Conservation (phyloP, 1,140 invertebrate genomes). For the Mesaphorura yosii region DNA sequence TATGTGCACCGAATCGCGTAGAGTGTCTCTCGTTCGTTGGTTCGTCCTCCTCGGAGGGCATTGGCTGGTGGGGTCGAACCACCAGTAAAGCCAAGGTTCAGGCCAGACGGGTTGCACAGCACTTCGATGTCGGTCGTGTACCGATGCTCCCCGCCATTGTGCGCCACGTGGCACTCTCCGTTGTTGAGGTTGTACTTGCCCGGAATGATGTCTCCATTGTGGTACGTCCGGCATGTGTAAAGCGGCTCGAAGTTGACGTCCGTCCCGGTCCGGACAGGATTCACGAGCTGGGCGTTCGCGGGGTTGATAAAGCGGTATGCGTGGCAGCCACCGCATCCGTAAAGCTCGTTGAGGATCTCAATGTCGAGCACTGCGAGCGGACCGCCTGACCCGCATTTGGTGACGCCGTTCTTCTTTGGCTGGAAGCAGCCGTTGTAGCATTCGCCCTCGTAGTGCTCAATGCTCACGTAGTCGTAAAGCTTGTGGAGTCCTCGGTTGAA, state of each 20-base stretch:
- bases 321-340: constrained; percentile 21
- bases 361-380: constrained; percentile 24
- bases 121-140: constrained; percentile 19
- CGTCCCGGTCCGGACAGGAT: constrained; percentile 13
- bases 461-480: constrained; percentile 26
- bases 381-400: constrained; percentile 29
- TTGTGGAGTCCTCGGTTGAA: constrained; percentile 21
- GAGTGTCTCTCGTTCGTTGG: constrained; percentile 23
- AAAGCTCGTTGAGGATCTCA: constrained; percentile 28
- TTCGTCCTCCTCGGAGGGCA: constrained; percentile 20
- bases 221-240: constrained; percentile 22
- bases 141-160: constrained; percentile 15
- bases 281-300: constrained; percentile 2
- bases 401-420: constrained; percentile 20
- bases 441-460: constrained; percentile 30
- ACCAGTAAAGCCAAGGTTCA: constrained; percentile 9
- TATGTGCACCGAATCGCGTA: constrained; percentile 23
- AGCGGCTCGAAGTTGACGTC: constrained; percentile 10
- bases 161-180: constrained; percentile 17
- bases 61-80: constrained; percentile 8
- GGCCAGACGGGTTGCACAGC: constrained; percentile 14
- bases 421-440: constrained; percentile 29
- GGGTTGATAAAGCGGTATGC: constrained; percentile 20
- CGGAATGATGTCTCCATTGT: constrained; percentile 25
- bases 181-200: constrained; percentile 21